Base-by-base conservation (phyloP, 2,113 vertebrate species). In the Orthonyx spaldingii region DNA sequence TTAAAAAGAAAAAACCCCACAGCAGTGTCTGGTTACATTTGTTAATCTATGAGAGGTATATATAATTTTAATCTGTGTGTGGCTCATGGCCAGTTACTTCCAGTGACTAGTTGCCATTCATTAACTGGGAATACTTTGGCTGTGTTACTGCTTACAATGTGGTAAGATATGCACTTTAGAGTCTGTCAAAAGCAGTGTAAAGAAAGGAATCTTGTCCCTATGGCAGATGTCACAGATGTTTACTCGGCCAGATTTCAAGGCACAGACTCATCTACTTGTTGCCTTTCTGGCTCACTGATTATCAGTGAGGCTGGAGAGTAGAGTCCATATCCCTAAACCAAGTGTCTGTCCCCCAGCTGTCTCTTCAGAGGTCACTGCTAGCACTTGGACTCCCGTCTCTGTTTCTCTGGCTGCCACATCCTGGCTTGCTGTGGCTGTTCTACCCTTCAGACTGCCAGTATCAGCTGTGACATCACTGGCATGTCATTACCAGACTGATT, bases 211-310 rank as follows among this genome's bases (percentile, higher is more conserved):
- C 35, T 55, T 69, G 24, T 42, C 32, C 64, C 12, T 50, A 22
- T 13, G 24, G 42, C 9, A 42, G 32, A 37, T 0, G 1, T 39
- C 15, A n/a, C n/a, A n/a, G n/a, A n/a, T n/a, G n/a, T n/a, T n/a
- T n/a, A n/a, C n/a, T n/a, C n/a, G n/a, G n/a, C n/a, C n/a, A 57
- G 32, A 30, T 66, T 78, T 70, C 64, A 84, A 53, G 32, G 11
- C 71, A 47, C 27, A 42, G 17, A 26, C 19, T 71, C 11, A 24
- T n/a, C 32, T 26, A 16, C 13, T 32, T 65, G 30, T 33, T 85
- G 11, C 42, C 10, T 56, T 91, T 90, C 64, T 87, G 21, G 4
- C 37, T 69, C 4, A 4, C 18, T 66, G 33, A 63, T 75, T 42
- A 50, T 33, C 26, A 37, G 60, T 57, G 22, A 50, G 84, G 64